Percentiles rank a stretch among this genome's conserved stretches.
Evolutionary conservation across 2,888 invertebrate genomes (phyloP).

Genomic region (Sphinx pinastri): DNA sequence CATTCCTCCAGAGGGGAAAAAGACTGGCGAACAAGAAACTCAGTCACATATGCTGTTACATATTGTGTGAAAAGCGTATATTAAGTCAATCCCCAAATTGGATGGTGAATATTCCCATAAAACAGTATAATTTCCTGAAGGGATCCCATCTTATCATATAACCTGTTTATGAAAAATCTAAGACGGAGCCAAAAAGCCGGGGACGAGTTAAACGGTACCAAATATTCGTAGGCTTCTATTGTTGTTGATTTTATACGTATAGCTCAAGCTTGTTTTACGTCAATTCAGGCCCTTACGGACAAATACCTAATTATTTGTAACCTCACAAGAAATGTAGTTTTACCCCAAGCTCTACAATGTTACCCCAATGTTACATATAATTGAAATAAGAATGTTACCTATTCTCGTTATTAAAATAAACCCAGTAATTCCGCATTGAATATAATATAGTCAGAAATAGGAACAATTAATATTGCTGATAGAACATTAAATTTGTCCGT

Average conservation of each 20-base stretch:
- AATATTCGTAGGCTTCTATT: slow-evolving; percentile 25
- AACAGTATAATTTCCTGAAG: slow-evolving; percentile 5
- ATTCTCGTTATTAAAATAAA: too few species aligned
- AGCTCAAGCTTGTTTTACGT: background rate
- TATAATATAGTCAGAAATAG: too few species aligned
- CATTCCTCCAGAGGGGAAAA: too few species aligned
- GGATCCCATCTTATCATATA: background rate
- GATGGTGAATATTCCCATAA: too few species aligned
- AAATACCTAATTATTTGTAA: too few species aligned
- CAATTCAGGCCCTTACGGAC: background rate
- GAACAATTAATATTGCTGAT: too few species aligned
- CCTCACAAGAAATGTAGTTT: background rate
- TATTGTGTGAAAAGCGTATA: too few species aligned
- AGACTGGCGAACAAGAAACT: too few species aligned
- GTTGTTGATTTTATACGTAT: slow-evolving; percentile 18
- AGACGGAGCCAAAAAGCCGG: slow-evolving; percentile 1
- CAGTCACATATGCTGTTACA: too few species aligned
- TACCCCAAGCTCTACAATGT: background rate
- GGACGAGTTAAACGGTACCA: slow-evolving; percentile 17
- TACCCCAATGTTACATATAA: background rate
- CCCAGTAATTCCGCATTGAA: too few species aligned
- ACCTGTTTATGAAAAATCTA: background rate
- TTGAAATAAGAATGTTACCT: too few species aligned
- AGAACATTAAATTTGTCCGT: background rate
- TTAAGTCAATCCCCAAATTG: too few species aligned